Conservation (phyloP, 2,113 vertebrate genomes). For the Phalacrocorax brasilianus region DNA sequence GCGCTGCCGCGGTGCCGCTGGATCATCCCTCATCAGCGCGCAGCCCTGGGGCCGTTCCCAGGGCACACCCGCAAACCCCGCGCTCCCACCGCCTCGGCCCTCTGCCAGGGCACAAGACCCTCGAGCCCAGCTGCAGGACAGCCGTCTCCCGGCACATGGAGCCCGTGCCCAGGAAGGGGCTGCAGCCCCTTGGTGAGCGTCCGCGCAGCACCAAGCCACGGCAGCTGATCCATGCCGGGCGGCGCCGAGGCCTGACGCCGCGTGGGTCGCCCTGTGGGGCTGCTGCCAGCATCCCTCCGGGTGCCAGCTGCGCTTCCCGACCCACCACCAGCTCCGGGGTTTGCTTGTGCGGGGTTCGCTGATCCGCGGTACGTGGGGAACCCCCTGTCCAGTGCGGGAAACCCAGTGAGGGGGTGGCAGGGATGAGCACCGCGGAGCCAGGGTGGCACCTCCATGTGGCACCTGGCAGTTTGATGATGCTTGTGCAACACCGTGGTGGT, state of each 20-base stretch:
- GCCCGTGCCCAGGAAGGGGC: not conserved
- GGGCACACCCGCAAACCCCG: not conserved
- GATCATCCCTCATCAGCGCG: not conserved
- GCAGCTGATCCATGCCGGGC: rapidly evolving
- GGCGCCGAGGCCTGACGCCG: not conserved
- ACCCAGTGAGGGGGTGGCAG: rapidly evolving
- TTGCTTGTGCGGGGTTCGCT: not conserved
- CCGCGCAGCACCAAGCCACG: rapidly evolving
- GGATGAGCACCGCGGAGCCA: rapidly evolving
- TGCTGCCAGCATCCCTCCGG: not conserved
- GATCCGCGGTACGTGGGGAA: not conserved
- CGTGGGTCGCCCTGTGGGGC: rapidly evolving
- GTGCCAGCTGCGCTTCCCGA: not conserved
- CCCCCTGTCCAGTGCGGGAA: not conserved
- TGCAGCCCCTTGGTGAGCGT: not conserved
- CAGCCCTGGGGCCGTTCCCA: not conserved
- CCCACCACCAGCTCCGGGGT: not conserved
- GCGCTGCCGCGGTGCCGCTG: not conserved
- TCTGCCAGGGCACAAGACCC: not conserved
- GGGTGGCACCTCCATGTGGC: not conserved
- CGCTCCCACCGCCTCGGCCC: not conserved
- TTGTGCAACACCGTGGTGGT: rapidly evolving
- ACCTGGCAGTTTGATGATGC: not conserved
- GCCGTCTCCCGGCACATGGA: rapidly evolving
- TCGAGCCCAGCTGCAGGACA: not conserved